Base-by-base conservation (phyloP, 1,140 invertebrate species). In the Adelges cooleyi region DNA sequence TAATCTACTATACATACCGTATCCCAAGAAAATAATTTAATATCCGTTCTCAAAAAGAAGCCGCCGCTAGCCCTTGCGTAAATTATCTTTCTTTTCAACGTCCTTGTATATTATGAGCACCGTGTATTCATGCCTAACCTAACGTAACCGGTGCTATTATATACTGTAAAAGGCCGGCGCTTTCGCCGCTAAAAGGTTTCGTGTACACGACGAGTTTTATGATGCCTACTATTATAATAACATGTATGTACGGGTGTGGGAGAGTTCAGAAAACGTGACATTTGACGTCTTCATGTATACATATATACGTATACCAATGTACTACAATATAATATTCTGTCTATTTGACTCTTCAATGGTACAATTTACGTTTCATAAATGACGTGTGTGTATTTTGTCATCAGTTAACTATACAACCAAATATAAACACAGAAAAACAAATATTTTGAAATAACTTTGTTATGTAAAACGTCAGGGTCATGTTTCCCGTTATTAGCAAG, bases 1-100 rank as follows among this genome's bases (percentile, higher is more conserved):
- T 33, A 6, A 33, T 33, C 29, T 33, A 33, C n/a, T n/a, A n/a
- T n/a, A n/a, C 11, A 33, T 33, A 33, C 29, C 29, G 29, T 33
- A 33, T 33, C 29, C 29, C 29, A 11, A 33, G 5, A 33, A 11
- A 33, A 33, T 33, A 33, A 33, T 33, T 33, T 33, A 5, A 6
- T 13, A 18, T 48, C 53, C 10, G 15, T 17, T 17, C 40, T 11
- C 38, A 56, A 56, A 33, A 53, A 22, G 53, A 18, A 56, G 53
- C 53, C 53, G 53, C 53, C 22, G 13, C 20, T 1, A 36, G 42
- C 53, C 53, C 20, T 56, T 56, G 53, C 53, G 53, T 42, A 56
- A 56, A 56, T 44, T 44, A 44, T 42, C 53, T 56, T 25, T 56
- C 53, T 56, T 38, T 56, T 42, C 53, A 56, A 56, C 53, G 53